Evolutionary conservation across 2,888 invertebrate species (phyloP), one percentile per base, ranked within the genome.

Genomic region (Deilephila porcellus): DNA sequence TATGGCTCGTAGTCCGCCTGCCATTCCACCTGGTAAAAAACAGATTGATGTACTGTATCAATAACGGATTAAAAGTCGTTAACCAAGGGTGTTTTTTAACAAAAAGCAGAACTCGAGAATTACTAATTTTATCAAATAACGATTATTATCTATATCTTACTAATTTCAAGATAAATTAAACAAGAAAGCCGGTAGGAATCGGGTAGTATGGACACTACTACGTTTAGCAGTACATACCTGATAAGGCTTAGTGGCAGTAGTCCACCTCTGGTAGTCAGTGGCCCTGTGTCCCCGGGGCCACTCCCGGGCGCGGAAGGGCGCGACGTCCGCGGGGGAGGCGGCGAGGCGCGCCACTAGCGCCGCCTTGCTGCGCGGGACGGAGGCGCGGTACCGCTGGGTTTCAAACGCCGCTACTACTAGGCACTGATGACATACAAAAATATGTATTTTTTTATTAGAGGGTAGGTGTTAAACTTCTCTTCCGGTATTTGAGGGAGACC

Each of bases 1-100:
- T 98, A 99, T 0, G 99, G 98, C 88, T 98, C 98, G 90, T 98
- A 99, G 90, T 98, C 98, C 0, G 97, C 96, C 86, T 97, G 97
- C 98, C 98, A 98, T 74, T 96, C 96, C 8, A 98, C 97, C 98
- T 98, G 86, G 2, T 25, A 25, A 25, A 25, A 25, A 25, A 25
- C 0, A 25, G 25, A 25, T 25, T 25, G 1, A 25, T 25, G 25
- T 25, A 25, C 25, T 25, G 25, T 25, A 25, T 25, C 25, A 25
- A 25, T 25, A 25, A 25, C 1, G 25, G 25, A 25, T 1, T 1
- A 25, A 25, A 25, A 25, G 25, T 25, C 25, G 25, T 34, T 34
- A 6, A 34, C 34, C 6, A 34, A 34, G 3, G 34, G 34, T 6
- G 6, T 4, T 34, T 34, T 34, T 34, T 34, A 34, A 34, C 3